phyloP scores from a whole-genome alignment of 2,113 vertebrate genomes.

The Petromus typicus region DNA sequence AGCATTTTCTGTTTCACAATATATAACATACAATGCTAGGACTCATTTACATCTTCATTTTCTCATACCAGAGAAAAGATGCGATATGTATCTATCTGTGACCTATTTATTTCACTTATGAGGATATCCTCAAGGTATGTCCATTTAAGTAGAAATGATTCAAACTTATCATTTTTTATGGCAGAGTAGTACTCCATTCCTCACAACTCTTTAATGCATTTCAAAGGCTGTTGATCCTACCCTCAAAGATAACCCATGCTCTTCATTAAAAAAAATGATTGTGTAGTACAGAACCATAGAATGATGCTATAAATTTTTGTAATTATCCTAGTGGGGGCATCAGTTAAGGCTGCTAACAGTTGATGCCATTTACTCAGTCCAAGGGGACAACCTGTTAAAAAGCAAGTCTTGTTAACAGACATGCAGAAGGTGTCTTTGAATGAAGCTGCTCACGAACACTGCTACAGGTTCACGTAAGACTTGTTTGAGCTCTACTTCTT shows the following conservation, averaged over 20 bases:
- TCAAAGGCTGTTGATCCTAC: background rate
- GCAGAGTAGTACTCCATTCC: no score
- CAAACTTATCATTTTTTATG: no score
- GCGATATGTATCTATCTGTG: no score
- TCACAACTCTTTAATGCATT: background rate
- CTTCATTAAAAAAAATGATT: conserved; percentile 17
- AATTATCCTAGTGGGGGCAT: background rate
- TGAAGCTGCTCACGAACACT: background rate
- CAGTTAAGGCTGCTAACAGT: background rate
- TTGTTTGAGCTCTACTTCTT: background rate
- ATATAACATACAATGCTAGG: no score
- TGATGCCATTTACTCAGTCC: conserved; percentile 24
- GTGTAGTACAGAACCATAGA: background rate
- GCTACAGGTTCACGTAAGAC: background rate
- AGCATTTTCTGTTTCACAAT: no score
- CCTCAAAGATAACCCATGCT: background rate
- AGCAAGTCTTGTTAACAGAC: conserved; percentile 1
- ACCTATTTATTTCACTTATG: no score
- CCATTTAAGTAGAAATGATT: no score
- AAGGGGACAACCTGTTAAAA: background rate
- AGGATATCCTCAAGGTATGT: no score
- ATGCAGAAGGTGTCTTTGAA: background rate
- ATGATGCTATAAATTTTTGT: background rate
- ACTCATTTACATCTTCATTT: no score
- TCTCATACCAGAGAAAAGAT: no score